Conservation (phyloP, 1,140 invertebrate species). For the Homarus americanus region DNA sequence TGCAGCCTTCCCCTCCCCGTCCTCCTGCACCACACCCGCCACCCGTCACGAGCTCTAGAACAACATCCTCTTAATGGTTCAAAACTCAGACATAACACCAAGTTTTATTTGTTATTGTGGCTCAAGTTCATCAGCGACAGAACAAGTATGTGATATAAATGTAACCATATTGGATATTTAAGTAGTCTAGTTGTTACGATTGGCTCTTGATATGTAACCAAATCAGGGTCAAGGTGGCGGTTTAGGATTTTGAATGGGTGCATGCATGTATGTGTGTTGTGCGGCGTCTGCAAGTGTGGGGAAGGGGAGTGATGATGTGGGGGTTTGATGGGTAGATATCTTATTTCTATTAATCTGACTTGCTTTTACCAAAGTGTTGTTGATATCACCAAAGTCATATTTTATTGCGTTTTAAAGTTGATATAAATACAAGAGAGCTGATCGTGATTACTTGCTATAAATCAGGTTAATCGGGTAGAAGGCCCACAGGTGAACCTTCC, state of each 20-base stretch:
- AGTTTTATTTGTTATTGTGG: conserved; percentile 33
- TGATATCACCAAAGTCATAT: conserved; percentile 59
- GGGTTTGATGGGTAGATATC: conserved; percentile 19
- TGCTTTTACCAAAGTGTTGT: conserved; percentile 53
- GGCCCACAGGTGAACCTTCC: conserved; percentile 20
- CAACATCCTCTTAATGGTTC: conserved; percentile 7
- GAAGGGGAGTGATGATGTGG: conserved; percentile 25
- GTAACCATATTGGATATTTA: conserved; percentile 9
- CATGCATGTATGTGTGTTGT: neutral
- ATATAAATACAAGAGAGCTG: conserved; percentile 5
- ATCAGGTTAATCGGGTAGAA: conserved; percentile 34
- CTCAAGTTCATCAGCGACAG: conserved; percentile 46
- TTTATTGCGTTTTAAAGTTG: conserved; percentile 42
- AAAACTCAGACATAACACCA: neutral
- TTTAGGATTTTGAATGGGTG: conserved; percentile 37
- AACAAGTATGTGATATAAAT: conserved; percentile 52
- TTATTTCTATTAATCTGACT: conserved; percentile 40
- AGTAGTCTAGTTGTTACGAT: neutral
- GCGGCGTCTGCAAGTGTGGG: conserved; percentile 27
- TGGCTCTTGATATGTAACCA: conserved; percentile 1
- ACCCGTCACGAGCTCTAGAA: neutral
- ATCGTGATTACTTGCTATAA: conserved; percentile 39
- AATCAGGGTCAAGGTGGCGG: conserved; percentile 9
- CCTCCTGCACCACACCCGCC: conserved; percentile 42
- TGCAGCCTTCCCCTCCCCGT: conserved; percentile 35